phyloP scores from a whole-genome alignment of 2,113 vertebrate species.

The Syngnathoides biaculeatus region DNA sequence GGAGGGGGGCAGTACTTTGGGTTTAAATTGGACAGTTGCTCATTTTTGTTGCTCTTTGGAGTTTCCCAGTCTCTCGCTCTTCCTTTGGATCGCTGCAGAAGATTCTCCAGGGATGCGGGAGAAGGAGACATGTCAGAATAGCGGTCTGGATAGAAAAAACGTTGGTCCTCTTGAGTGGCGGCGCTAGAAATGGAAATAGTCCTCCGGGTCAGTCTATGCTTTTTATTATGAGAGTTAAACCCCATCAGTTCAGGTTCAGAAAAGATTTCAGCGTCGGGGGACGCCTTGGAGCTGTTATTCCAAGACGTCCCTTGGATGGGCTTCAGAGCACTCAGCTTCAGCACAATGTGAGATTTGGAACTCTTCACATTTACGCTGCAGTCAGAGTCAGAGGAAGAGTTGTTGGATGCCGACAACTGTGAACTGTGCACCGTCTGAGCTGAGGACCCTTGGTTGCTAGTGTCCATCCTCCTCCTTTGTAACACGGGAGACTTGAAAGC shows the following conservation, averaged over 20 bases:
- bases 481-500: conserved; percentile 54
- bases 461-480: conserved; percentile 43
- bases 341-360: conserved; percentile 39
- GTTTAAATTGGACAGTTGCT: conserved; percentile 1
- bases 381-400: conserved; percentile 48
- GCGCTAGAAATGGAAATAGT: conserved; percentile 55
- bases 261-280: conserved; percentile 36
- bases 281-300: conserved; percentile 15
- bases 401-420: conserved; percentile 8
- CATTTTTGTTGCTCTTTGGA: conserved; percentile 21
- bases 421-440: neutral
- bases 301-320: conserved; percentile 45
- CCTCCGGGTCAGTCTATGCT: conserved; percentile 46
- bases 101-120: conserved; percentile 43
- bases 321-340: conserved; percentile 57
- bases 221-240: conserved; percentile 22
- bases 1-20: conserved; percentile 6
- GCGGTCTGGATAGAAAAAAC: neutral
- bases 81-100: conserved; percentile 62
- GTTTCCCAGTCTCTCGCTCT: conserved; percentile 36
- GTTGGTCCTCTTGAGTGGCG: neutral
- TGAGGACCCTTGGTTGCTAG: conserved; percentile 11
- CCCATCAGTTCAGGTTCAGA: conserved; percentile 55
- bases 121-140: neutral
- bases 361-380: conserved; percentile 10